Evolutionary conservation across 2,797 vertebrate genomes (phyloP).

Genomic region (Gallirallus australis): DNA sequence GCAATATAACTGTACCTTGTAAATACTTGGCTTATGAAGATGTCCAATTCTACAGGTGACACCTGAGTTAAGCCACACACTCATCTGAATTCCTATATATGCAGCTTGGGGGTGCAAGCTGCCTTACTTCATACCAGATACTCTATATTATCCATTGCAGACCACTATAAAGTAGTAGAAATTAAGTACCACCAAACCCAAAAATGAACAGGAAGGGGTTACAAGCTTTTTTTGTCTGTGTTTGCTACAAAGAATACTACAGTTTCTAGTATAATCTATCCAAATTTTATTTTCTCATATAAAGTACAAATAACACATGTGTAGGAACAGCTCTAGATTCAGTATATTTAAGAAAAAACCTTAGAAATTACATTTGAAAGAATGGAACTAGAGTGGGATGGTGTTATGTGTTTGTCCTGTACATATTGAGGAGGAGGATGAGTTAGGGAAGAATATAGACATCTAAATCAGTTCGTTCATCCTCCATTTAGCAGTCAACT

Average conservation of each 20-base stretch:
- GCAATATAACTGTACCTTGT: not conserved
- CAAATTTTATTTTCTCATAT: not conserved
- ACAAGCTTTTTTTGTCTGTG: not conserved
- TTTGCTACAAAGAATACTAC: not conserved
- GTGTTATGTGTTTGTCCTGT: not conserved
- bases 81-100: not conserved
- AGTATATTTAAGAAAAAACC: not conserved
- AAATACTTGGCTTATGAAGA: not conserved
- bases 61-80: not conserved
- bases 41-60: not conserved
- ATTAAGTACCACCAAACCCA: not conserved
- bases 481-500: not conserved
- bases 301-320: not conserved
- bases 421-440: not conserved
- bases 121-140: not conserved
- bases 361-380: not conserved
- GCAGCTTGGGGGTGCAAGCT: not conserved
- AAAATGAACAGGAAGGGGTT: not conserved
- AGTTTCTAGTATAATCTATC: not conserved
- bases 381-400: not conserved
- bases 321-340: not conserved
- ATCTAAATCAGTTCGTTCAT: not conserved
- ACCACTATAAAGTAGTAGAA: not conserved
- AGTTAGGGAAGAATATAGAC: not conserved
- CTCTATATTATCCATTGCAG: not conserved